Evolutionary conservation across 64 coral and sea anemone species (phyloP), one percentile per base, ranked within the genome.

Genomic region (Astreopora myriophthalma): DNA sequence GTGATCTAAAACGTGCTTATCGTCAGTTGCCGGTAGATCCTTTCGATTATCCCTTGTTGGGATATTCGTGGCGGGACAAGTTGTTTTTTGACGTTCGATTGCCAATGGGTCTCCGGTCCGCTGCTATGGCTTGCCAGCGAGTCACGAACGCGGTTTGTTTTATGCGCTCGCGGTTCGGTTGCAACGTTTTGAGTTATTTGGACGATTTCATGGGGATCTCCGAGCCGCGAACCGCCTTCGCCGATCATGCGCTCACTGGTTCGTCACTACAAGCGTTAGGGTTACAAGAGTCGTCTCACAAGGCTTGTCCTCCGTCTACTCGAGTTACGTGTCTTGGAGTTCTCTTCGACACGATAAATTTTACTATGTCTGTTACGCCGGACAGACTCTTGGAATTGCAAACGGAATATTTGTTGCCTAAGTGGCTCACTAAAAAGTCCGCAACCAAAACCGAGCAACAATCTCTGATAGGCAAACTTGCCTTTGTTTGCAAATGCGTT

Each of bases 111-210:
- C 80, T 84, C 10, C 25, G 57, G 5, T 20, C 19, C 3, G 80
- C 80, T 36, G 80, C 80, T 9, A 85, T 85, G 82, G 82, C 82
- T 0, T 85, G 82, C 26, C 82, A 88, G 42, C 44, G 30, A 2
- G 24, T 61, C n/a, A 88, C 86, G 10, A 31, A 20, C 8, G 69
- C 44, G 0, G 32, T 88, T 10, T 34, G 23, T 61, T 19, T 13
- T 14, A 88, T 88, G 14, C 55, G 24, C n/a, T 12, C n/a, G 0
- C 2, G 32, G 22, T 5, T 2, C 20, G 32, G 58, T 10, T 66
- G 36, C 33, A 1, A 20, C 14, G 80, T 38, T 6, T 3, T 37
- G 0, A 85, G 24, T 85, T 85, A 85, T 85, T 25, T 85, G 22
- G 80, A 85, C 31, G 58, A 85, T 25, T 85, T 85, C 28, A 85